Percentiles rank a stretch among this genome's conserved stretches.
Evolutionary conservation across 2,113 vertebrate species (phyloP).

Genomic region (Corapipo altera): DNA sequence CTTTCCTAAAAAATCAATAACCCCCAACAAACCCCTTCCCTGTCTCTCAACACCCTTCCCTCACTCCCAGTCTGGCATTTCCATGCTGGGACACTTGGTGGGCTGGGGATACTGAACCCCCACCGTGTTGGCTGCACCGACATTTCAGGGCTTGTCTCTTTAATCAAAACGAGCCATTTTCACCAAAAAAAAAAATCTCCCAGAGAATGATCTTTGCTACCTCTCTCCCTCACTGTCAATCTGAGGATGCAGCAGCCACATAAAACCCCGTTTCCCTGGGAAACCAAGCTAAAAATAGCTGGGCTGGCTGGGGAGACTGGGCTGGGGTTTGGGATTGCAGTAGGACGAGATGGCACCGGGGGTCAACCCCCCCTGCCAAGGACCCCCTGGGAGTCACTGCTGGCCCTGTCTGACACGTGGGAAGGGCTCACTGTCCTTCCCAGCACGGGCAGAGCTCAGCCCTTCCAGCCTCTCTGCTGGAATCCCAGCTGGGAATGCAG

Average conservation of each 20-base stretch:
- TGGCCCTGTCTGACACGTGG: fast-evolving
- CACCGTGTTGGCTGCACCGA: background rate
- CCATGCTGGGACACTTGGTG: background rate
- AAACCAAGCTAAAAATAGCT: slow-evolving; percentile 50
- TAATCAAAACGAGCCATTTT: background rate
- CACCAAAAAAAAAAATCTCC: background rate
- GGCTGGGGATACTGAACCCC: background rate
- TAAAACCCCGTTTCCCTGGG: slow-evolving; percentile 30
- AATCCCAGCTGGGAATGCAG: background rate
- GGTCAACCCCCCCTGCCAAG: background rate
- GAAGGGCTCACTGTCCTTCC: background rate
- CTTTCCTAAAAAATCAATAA: background rate
- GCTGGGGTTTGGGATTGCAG: background rate
- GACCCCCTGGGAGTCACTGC: background rate
- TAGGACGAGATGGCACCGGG: background rate
- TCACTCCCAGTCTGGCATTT: background rate
- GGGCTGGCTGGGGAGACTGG: background rate
- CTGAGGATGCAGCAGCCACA: slow-evolving; percentile 23
- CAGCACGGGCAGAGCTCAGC: background rate
- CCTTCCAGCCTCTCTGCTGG: background rate
- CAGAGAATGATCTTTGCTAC: background rate
- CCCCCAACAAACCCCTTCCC: background rate
- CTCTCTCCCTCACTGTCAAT: background rate
- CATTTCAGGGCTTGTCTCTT: background rate
- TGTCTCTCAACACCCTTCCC: background rate